Evolutionary conservation across 92 coral and sea anemone species (phyloP).

Genomic region (Porites cylindrica): DNA sequence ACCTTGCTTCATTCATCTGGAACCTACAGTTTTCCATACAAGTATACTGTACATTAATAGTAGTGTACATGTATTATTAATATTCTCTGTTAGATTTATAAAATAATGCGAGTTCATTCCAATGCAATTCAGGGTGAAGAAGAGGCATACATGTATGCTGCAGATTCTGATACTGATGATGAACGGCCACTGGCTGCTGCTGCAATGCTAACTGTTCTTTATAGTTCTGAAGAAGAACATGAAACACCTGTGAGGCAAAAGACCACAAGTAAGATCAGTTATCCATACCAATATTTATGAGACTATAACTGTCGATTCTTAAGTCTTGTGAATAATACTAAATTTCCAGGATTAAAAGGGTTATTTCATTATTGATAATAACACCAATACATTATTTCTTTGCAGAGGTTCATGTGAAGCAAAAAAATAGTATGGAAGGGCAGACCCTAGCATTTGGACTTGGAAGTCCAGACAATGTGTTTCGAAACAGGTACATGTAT

Average conservation of each 20-base stretch:
- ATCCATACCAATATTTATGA: neutral
- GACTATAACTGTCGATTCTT: too few species aligned
- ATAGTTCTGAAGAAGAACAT: conserved; percentile 72
- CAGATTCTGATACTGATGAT: conserved; percentile 95
- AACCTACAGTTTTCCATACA: too few species aligned
- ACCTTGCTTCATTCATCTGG: too few species aligned
- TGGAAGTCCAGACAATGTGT: conserved; percentile 61
- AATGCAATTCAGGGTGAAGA: conserved; percentile 14
- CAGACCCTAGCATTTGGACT: conserved; percentile 87
- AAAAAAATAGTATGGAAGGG: conserved; percentile 47
- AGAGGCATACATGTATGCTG: conserved; percentile 73
- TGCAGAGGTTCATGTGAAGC: conserved; percentile 31
- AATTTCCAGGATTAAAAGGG: neutral
- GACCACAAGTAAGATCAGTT: conserved; percentile 6
- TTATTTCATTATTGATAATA: too few species aligned
- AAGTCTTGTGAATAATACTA: neutral
- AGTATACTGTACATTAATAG: too few species aligned
- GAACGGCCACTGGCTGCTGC: conserved; percentile 47
- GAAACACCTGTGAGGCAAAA: conserved; percentile 13
- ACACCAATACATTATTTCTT: neutral
- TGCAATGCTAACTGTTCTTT: conserved; percentile 48
- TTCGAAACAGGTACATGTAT: conserved; percentile 63
- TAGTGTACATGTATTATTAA: neutral
- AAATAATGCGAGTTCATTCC: neutral
- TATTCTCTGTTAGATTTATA: neutral